These are phyloP conservation scores for Hafferia zeledoni DNA, from an alignment of 2,797 vertebrate genomes.

Conservation along the genomic window DNA sequence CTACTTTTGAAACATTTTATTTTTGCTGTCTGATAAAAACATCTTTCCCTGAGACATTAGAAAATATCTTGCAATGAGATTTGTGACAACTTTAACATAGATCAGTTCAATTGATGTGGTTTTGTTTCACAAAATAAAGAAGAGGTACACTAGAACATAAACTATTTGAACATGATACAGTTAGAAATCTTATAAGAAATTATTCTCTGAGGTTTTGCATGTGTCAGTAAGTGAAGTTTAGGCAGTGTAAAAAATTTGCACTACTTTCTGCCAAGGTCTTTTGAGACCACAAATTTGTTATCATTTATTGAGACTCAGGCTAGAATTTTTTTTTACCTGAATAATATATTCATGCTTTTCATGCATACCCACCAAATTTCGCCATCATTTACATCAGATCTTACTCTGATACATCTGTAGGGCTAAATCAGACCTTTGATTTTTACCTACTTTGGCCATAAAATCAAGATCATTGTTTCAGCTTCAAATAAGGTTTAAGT, in stretches of 20 bases:
- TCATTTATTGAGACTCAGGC: not conserved
- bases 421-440: not conserved
- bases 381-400: not conserved
- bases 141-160: rapidly evolving
- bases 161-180: not conserved
- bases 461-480: not conserved
- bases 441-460: not conserved
- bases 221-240: not conserved
- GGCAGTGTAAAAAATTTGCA: not conserved
- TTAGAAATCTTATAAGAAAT: not conserved
- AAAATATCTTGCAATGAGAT: not conserved
- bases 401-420: not conserved
- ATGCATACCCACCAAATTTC: not conserved
- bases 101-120: not conserved
- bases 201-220: not conserved
- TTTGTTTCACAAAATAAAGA: not conserved
- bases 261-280: not conserved
- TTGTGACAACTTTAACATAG: not conserved
- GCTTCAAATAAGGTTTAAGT: not conserved
- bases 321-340: not conserved
- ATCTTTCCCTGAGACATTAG: not conserved
- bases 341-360: not conserved
- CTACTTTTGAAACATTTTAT: not conserved
- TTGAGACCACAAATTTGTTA: not conserved
- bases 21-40: not conserved